These are phyloP conservation scores for Drosophila niveifrons DNA, from an alignment of 2,888 invertebrate genomes.

Conservation along the genomic window DNA sequence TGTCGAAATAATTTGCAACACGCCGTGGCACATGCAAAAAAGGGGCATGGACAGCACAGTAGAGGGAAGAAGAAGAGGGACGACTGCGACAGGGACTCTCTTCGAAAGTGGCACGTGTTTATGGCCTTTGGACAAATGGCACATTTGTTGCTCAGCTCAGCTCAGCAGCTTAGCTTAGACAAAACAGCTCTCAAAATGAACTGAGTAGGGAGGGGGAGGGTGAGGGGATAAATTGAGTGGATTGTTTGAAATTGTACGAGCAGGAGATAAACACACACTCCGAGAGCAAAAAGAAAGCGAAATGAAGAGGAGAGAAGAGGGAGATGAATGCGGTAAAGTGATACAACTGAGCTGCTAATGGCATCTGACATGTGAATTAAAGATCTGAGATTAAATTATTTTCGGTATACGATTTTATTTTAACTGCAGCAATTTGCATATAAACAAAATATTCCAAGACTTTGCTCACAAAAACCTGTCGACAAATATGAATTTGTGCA, in stretches of 20 bases:
- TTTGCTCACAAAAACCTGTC: background rate
- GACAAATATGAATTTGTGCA: background rate
- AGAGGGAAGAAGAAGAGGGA: background rate
- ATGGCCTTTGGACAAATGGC: constrained; percentile 60
- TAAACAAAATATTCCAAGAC: background rate
- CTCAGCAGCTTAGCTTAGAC: constrained; percentile 48
- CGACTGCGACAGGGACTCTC: constrained; percentile 14
- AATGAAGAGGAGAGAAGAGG: background rate
- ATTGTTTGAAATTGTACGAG: constrained; percentile 18
- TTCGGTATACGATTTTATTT: background rate
- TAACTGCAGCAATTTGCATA: background rate
- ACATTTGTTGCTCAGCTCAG: constrained; percentile 55
- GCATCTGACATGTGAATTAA: constrained; percentile 3
- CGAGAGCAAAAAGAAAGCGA: background rate
- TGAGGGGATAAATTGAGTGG: background rate
- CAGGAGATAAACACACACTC: background rate
- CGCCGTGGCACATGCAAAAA: constrained; percentile 70
- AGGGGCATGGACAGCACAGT: constrained; percentile 3
- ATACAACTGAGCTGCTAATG: constrained; percentile 10
- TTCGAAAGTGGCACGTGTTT: constrained; percentile 73
- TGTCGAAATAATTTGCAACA: constrained; percentile 84
- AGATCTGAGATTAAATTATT: background rate
- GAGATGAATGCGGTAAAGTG: background rate
- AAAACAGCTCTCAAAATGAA: constrained; percentile 23
- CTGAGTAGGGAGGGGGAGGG: constrained; percentile 7